A percentile compares a stretch with the other conserved stretches of the same genome.
phyloP scores from a whole-genome alignment of 2,888 invertebrate genomes.

The Amphipyra tragopoginis region DNA sequence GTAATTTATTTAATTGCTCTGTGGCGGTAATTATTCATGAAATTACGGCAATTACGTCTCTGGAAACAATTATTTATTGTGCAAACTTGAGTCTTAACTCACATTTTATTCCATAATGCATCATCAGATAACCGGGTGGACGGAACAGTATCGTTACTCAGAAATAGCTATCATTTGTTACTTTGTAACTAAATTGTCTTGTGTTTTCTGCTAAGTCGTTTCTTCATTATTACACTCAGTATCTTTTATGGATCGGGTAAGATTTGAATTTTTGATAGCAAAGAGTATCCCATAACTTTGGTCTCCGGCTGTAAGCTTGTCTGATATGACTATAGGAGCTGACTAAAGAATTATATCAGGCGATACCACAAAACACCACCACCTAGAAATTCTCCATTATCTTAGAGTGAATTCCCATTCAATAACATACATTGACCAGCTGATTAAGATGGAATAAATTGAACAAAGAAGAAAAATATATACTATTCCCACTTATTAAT shows the following conservation, averaged over 20 bases:
- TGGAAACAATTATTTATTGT: constrained; percentile 90
- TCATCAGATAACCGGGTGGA: constrained; percentile 82
- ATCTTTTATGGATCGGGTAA: background rate
- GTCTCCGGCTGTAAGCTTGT: too few relatives aligned
- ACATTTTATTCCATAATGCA: constrained; percentile 88
- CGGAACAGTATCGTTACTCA: constrained; percentile 66
- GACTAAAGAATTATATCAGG: too few relatives aligned
- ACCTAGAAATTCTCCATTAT: too few relatives aligned
- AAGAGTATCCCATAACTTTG: too few relatives aligned
- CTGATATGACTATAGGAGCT: too few relatives aligned
- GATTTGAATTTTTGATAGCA: too few relatives aligned
- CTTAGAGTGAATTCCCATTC: too few relatives aligned
- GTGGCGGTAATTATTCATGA: constrained; percentile 90
- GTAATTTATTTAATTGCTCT: constrained; percentile 90
- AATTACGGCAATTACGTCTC: constrained; percentile 89
- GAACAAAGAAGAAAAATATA: too few relatives aligned
- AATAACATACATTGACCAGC: too few relatives aligned
- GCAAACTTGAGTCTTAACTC: constrained; percentile 88
- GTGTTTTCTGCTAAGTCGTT: constrained; percentile 20
- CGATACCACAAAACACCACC: too few relatives aligned
- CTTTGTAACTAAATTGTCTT: constrained; percentile 28
- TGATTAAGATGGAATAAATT: too few relatives aligned
- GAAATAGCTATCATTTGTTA: constrained; percentile 46
- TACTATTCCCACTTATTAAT: background rate
- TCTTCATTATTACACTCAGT: constrained; percentile 5